A percentile compares a stretch with the other conserved stretches of the same genome.
phyloP scores from a whole-genome alignment of 2,113 vertebrate species.

The Ibidorhyncha struthersii region DNA sequence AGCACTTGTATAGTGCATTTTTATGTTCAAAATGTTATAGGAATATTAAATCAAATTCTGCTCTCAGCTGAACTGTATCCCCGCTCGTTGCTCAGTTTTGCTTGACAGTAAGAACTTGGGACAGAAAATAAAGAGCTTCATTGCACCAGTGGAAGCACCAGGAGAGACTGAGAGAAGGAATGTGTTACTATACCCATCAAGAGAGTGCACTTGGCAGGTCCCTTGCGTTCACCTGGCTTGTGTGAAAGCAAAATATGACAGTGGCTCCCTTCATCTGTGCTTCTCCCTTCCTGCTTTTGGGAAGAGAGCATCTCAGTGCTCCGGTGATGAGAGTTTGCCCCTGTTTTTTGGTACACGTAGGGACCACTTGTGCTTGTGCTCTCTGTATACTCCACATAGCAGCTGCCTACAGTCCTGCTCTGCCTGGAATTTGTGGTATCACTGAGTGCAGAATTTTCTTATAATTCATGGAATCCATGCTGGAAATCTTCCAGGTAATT shows the following conservation, averaged over 20 bases:
- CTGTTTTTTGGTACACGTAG: not conserved
- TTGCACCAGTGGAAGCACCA: not conserved
- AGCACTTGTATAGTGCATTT: slow-evolving; percentile 25
- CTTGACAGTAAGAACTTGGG: slow-evolving; percentile 28
- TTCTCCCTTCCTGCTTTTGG: not conserved
- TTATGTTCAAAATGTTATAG: slow-evolving; percentile 34
- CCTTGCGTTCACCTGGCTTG: not conserved
- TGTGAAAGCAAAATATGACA: not conserved
- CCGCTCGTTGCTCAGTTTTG: slow-evolving; percentile 16
- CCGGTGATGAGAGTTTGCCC: not conserved
- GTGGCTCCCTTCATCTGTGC: not conserved
- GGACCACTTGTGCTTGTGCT: not conserved
- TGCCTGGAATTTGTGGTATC: not conserved
- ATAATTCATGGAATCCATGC: not conserved
- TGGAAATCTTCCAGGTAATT: not conserved
- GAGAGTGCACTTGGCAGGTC: not conserved
- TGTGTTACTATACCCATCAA: not conserved
- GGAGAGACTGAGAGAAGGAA: not conserved
- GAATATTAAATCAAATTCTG: slow-evolving; percentile 50
- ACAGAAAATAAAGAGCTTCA: slow-evolving; percentile 26
- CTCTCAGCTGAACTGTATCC: slow-evolving; percentile 34
- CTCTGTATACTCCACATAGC: not conserved
- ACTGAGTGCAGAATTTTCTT: not conserved
- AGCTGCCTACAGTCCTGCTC: not conserved
- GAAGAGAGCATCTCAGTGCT: not conserved